Evolutionary conservation across 2,888 invertebrate genomes (phyloP), one percentile per base, ranked within the genome.

Genomic region (Epinotia bilunana): DNA sequence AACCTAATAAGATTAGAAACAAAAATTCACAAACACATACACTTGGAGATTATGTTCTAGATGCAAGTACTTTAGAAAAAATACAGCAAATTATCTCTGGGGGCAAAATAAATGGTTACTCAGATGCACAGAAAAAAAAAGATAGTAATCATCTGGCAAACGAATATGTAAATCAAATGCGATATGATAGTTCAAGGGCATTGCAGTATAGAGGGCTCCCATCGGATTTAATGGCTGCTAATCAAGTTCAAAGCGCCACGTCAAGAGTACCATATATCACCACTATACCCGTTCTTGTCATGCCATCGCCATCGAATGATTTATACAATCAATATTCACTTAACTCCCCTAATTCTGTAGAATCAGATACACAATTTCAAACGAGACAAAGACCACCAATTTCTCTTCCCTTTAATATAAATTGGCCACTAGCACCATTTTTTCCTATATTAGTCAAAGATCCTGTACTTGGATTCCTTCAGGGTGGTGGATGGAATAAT

Each of bases 361-460:
- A 86, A 39, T 74, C 79, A 1, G 81, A 81, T 61, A 72, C 82
- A 16, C 79, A 79, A 49, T 86, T 86, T 76, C 87, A 86, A 80
- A 84, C 87, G 13, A 87, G 87, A 72, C 88, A 91, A 79, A 83
- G 84, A 13, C 86, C 86, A 43, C 82, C 87, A 9, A 79, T 84
- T 4, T 80, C 80, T 43, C 78, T 81, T 13, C 86, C 88, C 16
- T 87, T 91, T 77, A 85, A 86, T 76, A 82, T 90, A 67, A 89
- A 85, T 74, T 95, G 94, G 92, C 95, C 95, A 0, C 90, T 95
- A 53, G 91, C 94, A 9, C 87, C 89, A 53, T 88, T 89, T 53
- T 95, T 95, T 80, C 95, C 95, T 0, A 90, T 95, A 49, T 83
- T 95, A 11, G 92, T 95, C 46, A 95, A 93, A 84, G 95, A 95